Evolutionary conservation across 1,140 invertebrate genomes (phyloP), one percentile per base, ranked within the genome.

Genomic region (Conus ventricosus): DNA sequence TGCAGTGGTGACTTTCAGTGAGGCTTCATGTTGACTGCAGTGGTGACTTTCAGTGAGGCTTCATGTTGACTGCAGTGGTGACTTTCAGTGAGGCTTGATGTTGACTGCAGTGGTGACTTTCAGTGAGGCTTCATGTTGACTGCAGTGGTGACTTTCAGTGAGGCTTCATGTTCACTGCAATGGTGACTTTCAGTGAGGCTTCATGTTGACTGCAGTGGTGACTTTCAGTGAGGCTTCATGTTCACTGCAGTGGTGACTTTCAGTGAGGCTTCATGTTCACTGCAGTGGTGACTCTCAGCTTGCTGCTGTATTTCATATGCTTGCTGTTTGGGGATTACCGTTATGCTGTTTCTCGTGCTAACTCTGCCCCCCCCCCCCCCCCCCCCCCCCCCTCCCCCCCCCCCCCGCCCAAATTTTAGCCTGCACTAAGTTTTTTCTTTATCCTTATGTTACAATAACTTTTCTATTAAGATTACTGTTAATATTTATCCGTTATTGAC

Each of bases 31-130:
- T 39, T 39, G 39, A 39, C 39, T 3, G 39, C 39, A 39, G 3
- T 81, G n/a, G 78, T 25, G 51, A 39, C 39, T 39, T 39, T 39
- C 39, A 94, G 93, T 94, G 89, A 87, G 71, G n/a, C 25, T 39
- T 39, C 39, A 39, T 39, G 39, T 39, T 39, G 39, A 39, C 39
- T 3, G 39, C 39, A 39, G 3, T 81, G n/a, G 78, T 25, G 51
- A 39, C 39, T 39, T 39, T 39, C 39, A 94, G 93, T 94, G 89
- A 87, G 71, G n/a, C 25, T 39, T 39, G 0, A 39, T 39, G 39
- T 39, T 39, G 39, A 39, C 39, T 3, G 39, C 39, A 39, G 3
- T 81, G n/a, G 78, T 25, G 51, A 39, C 39, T 39, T 39, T 39
- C 39, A 94, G 93, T 94, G 89, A 87, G 71, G n/a, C 25, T 39